Percentiles rank a stretch among this genome's conserved stretches.
These are phyloP conservation scores for Prosapia bicincta DNA, from an alignment of 2,888 invertebrate species.

Conservation along the genomic window DNA sequence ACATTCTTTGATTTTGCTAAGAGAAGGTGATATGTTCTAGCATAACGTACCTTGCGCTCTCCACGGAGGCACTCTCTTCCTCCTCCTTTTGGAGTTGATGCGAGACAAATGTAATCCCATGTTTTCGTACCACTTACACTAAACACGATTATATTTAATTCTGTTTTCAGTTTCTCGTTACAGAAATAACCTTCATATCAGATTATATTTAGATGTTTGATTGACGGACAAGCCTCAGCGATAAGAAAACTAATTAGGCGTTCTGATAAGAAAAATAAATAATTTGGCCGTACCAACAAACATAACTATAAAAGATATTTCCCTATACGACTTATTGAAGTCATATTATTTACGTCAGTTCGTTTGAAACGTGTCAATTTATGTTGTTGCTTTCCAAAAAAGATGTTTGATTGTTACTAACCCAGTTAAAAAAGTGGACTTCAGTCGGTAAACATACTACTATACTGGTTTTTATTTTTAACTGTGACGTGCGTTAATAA, in stretches of 20 bases:
- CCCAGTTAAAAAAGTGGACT: too few relatives aligned
- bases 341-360: too few relatives aligned
- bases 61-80: not conserved
- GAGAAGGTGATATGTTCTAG: too few relatives aligned
- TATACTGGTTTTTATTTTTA: too few relatives aligned
- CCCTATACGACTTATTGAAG: too few relatives aligned
- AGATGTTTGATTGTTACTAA: too few relatives aligned
- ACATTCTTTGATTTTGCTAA: too few relatives aligned
- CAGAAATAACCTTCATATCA: not conserved
- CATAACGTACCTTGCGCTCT: not conserved
- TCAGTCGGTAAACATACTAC: too few relatives aligned
- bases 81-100: not conserved
- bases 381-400: too few relatives aligned
- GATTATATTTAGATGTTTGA: not conserved
- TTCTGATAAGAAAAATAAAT: not conserved
- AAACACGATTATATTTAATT: not conserved
- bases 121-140: not conserved
- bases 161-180: not conserved
- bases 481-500: too few relatives aligned
- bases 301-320: too few relatives aligned
- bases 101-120: not conserved
- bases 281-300: not conserved
- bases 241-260: not conserved
- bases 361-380: too few relatives aligned
- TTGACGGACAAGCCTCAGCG: not conserved